Evolutionary conservation across 2,888 invertebrate species (phyloP), one percentile per base, ranked within the genome.

Genomic region (Drymonia ruficornis): DNA sequence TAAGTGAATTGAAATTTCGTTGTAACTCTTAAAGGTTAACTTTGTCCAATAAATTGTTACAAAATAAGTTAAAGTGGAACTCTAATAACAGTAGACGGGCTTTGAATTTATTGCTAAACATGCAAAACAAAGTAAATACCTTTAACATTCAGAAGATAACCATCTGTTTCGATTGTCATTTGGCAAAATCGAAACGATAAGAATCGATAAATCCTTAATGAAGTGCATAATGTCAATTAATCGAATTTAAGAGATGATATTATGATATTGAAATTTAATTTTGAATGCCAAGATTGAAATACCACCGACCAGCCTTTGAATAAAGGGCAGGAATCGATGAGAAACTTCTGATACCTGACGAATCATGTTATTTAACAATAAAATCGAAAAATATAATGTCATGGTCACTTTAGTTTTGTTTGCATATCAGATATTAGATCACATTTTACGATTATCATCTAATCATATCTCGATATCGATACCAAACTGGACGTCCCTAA

Each of bases 31-130:
- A 72, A 77, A 76, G 72, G 77, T 75, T 75, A 74, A 63, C 57
- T 74, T 64, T 69, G 70, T 68, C 71, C 79, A 81, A 84, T 84
- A 80, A 81, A 70, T 56, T 63, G 61, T 79, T 77, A 66, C 65
- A 70, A 76, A 78, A 80, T 73, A 70, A 70, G 67, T 61, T 62
- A 65, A 72, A 70, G 65, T 65, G 52, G 65, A 51, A 65, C 64
- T 40, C 57, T 55, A 71, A 73, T 76, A 75, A 65, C 62, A 60
- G 58, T 53, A 48, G 23, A 6, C 23, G 6, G 23, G 23, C 23
- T 23, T 6, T 23, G 51, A 65, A 67, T 74, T 70, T 67, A 70
- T 65, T 64, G 54, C 56, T 52, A n/a, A 15, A 46, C 15, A n/a
- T n/a, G n/a, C n/a, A 51, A 55, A 53, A 61, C 59, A 56, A 16